Percentiles rank a stretch among this genome's conserved stretches.
Conservation (phyloP, 2,888 invertebrate species). For the Oxycera nigricornis region DNA sequence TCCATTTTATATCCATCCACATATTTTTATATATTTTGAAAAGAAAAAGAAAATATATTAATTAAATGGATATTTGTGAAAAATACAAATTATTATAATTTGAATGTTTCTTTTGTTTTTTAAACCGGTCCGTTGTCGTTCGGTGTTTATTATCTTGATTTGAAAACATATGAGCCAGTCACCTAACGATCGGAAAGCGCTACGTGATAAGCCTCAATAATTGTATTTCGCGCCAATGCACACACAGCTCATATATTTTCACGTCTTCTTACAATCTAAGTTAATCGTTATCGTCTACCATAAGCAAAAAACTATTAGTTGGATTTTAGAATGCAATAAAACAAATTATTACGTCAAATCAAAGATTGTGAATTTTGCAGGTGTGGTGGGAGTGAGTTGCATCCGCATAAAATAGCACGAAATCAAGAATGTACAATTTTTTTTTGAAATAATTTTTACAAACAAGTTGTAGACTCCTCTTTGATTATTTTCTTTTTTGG, state of each 20-base stretch:
- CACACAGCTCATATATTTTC: conserved; percentile 36
- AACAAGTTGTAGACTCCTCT: neutral
- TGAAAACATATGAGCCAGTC: conserved; percentile 31
- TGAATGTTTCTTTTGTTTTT: conserved; percentile 4
- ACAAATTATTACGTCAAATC: conserved; percentile 21
- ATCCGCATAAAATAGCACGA: conserved; percentile 3
- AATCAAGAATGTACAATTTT: conserved; percentile 42
- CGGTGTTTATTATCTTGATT: neutral
- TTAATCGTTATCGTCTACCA: conserved; percentile 3
- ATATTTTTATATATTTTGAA: conserved; percentile 45
- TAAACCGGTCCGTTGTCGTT: too few relatives aligned
- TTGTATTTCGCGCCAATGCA: too few relatives aligned
- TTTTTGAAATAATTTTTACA: conserved; percentile 19
- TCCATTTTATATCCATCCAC: conserved; percentile 45
- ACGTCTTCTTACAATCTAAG: conserved; percentile 4
- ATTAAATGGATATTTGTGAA: conserved; percentile 41
- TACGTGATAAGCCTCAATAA: too few relatives aligned
- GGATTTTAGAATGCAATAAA: conserved; percentile 21
- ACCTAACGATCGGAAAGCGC: too few relatives aligned
- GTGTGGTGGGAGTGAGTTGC: conserved; percentile 17
- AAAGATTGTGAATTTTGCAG: conserved; percentile 3
- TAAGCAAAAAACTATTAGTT: conserved; percentile 24
- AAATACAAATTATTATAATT: conserved; percentile 21
- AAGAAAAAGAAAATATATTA: conserved; percentile 48
- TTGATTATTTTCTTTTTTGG: neutral